Evolutionary conservation across 2,113 vertebrate genomes (phyloP).

Genomic region (Ovibos moschatus): DNA sequence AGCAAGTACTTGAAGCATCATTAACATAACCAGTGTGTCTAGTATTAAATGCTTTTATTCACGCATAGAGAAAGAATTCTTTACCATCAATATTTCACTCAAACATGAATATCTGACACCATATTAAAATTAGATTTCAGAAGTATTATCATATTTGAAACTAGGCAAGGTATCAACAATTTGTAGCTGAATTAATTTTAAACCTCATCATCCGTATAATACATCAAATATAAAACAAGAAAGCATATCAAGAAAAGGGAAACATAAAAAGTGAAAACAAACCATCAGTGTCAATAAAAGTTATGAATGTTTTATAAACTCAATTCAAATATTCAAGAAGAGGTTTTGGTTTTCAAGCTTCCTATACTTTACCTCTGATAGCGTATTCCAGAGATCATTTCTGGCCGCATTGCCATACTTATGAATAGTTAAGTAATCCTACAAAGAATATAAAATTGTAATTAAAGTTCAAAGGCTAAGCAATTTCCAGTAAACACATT

Average conservation of each 20-base stretch:
- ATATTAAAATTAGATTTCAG: constrained; percentile 24
- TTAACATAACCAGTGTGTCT: constrained; percentile 15
- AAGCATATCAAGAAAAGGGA: not conserved
- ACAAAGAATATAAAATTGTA: constrained; percentile 74
- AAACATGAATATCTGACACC: constrained; percentile 5
- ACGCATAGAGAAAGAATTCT: not conserved
- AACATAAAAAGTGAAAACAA: not conserved
- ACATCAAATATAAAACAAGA: constrained; percentile 5
- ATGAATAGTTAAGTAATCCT: constrained; percentile 96
- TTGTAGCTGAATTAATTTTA: not conserved
- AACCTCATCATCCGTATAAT: not conserved
- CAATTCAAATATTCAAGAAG: constrained; percentile 16
- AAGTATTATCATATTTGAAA: constrained; percentile 1
- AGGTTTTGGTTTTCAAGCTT: not conserved
- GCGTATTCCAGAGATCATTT: constrained; percentile 94
- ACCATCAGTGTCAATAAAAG: not conserved
- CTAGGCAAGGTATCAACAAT: not conserved
- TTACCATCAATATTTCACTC: constrained; percentile 31
- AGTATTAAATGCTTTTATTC: constrained; percentile 38
- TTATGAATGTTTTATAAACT: not conserved
- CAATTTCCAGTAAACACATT: constrained; percentile 49
- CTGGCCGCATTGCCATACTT: constrained; percentile 95
- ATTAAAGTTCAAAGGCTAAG: constrained; percentile 70
- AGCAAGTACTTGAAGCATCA: not conserved
- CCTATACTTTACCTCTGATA: constrained; percentile 89